Conservation (phyloP, 2,113 vertebrate genomes). For the Semnornis frantzii region DNA sequence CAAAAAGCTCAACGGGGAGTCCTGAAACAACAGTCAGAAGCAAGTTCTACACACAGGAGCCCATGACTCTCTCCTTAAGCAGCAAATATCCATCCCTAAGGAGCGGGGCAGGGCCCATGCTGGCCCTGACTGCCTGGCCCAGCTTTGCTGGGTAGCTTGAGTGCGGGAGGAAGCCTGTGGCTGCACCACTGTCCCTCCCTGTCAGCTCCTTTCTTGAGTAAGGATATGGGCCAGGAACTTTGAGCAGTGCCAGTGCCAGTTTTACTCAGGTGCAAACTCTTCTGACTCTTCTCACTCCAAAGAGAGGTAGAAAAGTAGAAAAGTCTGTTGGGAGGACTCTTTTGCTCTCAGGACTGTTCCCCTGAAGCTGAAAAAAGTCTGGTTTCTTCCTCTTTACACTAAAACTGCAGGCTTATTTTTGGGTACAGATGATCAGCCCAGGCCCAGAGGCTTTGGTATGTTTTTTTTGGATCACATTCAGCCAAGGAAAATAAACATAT, state of each 20-base stretch:
- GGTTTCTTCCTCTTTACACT: neutral
- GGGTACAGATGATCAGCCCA: neutral
- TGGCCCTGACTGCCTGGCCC: neutral
- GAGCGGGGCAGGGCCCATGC: accelerated
- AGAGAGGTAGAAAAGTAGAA: accelerated
- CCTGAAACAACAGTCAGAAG: neutral
- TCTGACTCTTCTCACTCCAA: neutral
- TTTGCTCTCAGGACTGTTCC: neutral
- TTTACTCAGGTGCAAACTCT: neutral
- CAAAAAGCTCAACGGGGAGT: neutral
- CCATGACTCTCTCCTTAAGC: neutral
- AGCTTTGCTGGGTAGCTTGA: accelerated
- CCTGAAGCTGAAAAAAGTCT: neutral
- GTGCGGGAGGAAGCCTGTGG: too few species aligned
- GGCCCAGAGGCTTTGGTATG: neutral
- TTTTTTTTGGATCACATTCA: neutral
- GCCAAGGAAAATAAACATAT: accelerated
- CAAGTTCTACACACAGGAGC: neutral
- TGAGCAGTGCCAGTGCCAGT: neutral
- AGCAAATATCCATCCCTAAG: neutral
- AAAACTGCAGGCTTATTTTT: neutral
- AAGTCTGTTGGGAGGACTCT: too few species aligned
- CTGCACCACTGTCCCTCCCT: neutral
- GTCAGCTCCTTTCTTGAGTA: neutral
- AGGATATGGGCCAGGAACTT: accelerated